Conservation (phyloP, 2,113 vertebrate species). For the Crotalus helleri region DNA sequence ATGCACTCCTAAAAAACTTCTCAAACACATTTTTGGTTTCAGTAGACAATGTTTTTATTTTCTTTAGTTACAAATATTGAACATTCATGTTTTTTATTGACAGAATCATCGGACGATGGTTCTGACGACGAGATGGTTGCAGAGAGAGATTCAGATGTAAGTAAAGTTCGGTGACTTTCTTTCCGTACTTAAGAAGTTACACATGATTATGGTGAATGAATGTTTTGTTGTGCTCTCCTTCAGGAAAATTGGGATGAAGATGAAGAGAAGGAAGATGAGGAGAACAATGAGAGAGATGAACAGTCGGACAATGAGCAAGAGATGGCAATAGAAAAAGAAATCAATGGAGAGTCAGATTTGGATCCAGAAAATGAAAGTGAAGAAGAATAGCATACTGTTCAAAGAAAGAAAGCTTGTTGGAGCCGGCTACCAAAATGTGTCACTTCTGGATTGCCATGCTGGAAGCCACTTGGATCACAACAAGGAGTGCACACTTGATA, state of each 20-base stretch:
- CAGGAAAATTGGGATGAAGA: constrained; percentile 87
- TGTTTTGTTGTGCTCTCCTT: constrained; percentile 1
- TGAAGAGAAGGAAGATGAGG: constrained; percentile 65
- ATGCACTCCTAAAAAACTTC: neutral
- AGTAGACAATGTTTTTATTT: neutral
- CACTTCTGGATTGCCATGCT: constrained; percentile 53
- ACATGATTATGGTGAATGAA: neutral
- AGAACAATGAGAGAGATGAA: constrained; percentile 28
- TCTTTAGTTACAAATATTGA: neutral
- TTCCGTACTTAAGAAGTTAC: neutral
- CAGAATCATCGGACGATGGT: constrained; percentile 78
- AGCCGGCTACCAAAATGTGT: constrained; percentile 43
- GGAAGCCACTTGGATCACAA: constrained; percentile 47
- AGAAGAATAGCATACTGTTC: constrained; percentile 78
- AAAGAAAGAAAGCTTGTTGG: constrained; percentile 29
- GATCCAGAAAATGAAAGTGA: constrained; percentile 93
- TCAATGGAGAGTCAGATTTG: constrained; percentile 91
- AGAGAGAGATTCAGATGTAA: constrained; percentile 79
- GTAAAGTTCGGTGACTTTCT: constrained; percentile 43
- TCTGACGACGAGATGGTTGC: constrained; percentile 74
- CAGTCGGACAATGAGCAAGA: constrained; percentile 72
- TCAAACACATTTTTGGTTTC: neutral
- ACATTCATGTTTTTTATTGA: constrained; percentile 33
- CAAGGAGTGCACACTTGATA: constrained; percentile 30
- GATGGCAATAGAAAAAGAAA: constrained; percentile 80